phyloP scores from a whole-genome alignment of 2,113 vertebrate genomes.

The Sialia sialis region DNA sequence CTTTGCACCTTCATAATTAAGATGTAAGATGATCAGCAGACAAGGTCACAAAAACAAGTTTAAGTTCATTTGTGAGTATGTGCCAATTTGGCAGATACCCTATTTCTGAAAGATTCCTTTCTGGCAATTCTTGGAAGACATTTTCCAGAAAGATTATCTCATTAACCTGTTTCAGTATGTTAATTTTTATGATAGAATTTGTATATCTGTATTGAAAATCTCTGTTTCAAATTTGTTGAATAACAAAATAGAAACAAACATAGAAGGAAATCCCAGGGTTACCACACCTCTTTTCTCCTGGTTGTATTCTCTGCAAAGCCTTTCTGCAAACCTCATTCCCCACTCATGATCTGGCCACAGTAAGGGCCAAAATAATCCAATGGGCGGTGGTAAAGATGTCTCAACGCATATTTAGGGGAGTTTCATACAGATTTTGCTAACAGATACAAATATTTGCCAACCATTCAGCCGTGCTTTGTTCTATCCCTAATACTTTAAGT shows the following conservation, averaged over 20 bases:
- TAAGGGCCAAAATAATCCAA: background rate
- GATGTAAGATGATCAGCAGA: background rate
- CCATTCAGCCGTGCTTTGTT: background rate
- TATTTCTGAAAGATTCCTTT: background rate
- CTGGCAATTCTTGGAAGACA: background rate
- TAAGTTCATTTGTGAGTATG: background rate
- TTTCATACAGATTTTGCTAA: background rate
- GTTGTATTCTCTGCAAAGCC: background rate
- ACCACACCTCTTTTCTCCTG: background rate
- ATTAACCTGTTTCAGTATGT: background rate
- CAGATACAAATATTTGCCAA: background rate
- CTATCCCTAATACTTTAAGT: background rate
- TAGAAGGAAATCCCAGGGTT: background rate
- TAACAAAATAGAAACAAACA: background rate
- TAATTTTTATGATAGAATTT: background rate
- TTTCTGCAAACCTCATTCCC: background rate
- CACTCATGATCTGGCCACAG: background rate
- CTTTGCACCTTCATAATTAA: conserved; percentile 17
- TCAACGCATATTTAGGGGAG: background rate
- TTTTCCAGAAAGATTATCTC: background rate
- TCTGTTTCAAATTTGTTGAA: background rate
- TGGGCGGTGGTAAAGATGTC: accelerated
- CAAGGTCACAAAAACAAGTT: background rate
- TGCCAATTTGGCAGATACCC: background rate
- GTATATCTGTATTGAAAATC: background rate